Percentiles rank a stretch among this genome's conserved stretches.
Conservation (phyloP, 2,888 invertebrate species). For the Shargacucullia verbasci region DNA sequence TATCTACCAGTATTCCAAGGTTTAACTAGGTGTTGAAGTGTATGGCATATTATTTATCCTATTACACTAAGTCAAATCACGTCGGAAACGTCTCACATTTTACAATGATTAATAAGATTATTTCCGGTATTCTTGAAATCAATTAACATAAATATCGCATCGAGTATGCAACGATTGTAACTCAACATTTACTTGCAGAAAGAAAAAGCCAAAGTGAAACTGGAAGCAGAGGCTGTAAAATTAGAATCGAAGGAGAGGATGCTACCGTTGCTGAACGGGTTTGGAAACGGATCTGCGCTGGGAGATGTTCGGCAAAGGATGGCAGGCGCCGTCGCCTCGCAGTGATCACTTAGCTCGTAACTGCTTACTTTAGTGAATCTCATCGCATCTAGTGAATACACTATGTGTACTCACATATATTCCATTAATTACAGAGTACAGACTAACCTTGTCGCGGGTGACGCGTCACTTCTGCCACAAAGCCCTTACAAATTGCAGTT, state of each 20-base stretch:
- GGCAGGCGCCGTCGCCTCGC: constrained; percentile 84
- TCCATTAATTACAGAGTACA: constrained; percentile 47
- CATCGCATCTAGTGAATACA: constrained; percentile 47
- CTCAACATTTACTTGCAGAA: constrained; percentile 55
- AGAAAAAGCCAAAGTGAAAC: constrained; percentile 69
- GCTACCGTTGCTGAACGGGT: constrained; percentile 80
- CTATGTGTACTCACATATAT: constrained; percentile 47
- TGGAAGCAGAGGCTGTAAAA: constrained; percentile 66
- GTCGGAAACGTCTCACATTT: constrained; percentile 15
- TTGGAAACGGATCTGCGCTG: constrained; percentile 79
- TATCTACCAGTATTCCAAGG: too few species aligned
- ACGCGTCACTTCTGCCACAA: constrained; percentile 36
- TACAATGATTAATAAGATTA: constrained; percentile 35
- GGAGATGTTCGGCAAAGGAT: constrained; percentile 82
- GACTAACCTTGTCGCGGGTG: constrained; percentile 45
- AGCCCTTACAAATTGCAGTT: constrained; percentile 42
- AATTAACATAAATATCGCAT: constrained; percentile 34
- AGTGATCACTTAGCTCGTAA: constrained; percentile 64
- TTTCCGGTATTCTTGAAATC: constrained; percentile 26
- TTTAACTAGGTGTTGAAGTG: too few species aligned
- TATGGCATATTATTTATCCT: not conserved
- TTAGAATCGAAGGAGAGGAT: constrained; percentile 77
- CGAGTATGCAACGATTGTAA: constrained; percentile 17
- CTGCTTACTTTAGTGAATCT: constrained; percentile 49
- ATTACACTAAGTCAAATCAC: constrained; percentile 8